Evolutionary conservation across 2,888 invertebrate genomes (phyloP).

Genomic region (Periphyllus acericola): DNA sequence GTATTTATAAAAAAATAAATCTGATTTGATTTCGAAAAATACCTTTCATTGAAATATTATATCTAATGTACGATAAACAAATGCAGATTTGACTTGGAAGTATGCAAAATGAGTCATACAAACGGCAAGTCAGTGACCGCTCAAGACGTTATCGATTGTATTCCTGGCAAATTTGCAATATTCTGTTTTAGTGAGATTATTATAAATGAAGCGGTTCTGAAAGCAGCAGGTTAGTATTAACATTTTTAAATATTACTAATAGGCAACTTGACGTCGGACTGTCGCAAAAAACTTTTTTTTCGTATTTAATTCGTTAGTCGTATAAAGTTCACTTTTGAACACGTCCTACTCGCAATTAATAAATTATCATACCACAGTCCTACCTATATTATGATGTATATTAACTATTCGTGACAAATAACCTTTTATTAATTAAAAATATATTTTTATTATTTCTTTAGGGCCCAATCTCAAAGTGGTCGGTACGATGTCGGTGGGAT

Average conservation of each 20-base stretch:
- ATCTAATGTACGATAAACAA: not conserved
- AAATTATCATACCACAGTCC: no score
- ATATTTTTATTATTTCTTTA: constrained; percentile 13
- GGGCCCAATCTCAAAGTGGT: constrained; percentile 68
- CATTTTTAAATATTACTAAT: not conserved
- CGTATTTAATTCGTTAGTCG: no score
- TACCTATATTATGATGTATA: not conserved
- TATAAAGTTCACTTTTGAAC: no score
- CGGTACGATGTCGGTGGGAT: constrained; percentile 71
- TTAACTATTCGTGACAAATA: not conserved
- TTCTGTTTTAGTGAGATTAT: constrained; percentile 25
- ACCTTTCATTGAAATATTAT: no score
- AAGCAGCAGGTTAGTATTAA: constrained; percentile 62
- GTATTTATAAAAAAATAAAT: not conserved
- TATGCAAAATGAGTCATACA: not conserved
- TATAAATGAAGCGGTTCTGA: constrained; percentile 59
- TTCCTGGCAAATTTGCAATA: constrained; percentile 56
- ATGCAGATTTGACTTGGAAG: constrained; percentile 31
- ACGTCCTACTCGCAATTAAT: no score
- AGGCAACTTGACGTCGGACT: no score
- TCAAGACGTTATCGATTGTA: constrained; percentile 56
- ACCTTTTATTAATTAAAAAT: not conserved
- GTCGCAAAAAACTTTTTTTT: no score
- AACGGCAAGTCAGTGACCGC: not conserved
- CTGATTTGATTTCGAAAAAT: not conserved